Evolutionary conservation across 2,113 vertebrate species (phyloP), one percentile per base, ranked within the genome.

Genomic region (Platichthys flesus): DNA sequence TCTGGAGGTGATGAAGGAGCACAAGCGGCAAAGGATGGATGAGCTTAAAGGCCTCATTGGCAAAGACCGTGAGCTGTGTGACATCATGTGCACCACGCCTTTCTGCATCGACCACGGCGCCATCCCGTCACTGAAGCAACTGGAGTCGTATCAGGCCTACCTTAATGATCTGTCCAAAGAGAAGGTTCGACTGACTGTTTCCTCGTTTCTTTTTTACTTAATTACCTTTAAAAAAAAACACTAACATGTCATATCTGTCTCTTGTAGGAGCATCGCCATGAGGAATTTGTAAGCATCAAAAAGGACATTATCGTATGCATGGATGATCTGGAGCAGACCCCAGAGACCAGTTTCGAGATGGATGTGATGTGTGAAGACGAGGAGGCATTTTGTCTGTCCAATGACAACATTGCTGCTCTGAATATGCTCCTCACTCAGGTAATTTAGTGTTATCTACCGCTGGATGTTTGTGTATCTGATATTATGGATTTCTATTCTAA

Each of bases 341-440:
- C 97, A 0, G 96, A 98, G 69, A 96, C 93, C 0, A 97, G 95
- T 86, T 98, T 98, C 14, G 96, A 99, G 89, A 91, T 66, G 26
- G 97, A 98, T 0, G 96, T 96, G 26, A 95, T 97, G 75, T 96
- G 93, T 16, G 96, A 97, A 79, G 95, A 97, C 0, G 95, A 97
- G 73, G 97, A 96, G 0, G 92, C 93, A 0, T 98, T 98, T 83
- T 97, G 96, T 74, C 80, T 98, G 26, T 99, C 98, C 0, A 10
- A 77, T 6, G 96, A 96, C 66, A 98, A 98, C 74, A 95, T 99
- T 0, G 8, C 82, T 23, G 90, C 95, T 0, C 93, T 99, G 0
- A 96, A 96, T 68, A 86, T 88, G 0, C 88, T 98, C 37, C 94
- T 97, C 16, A 86, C 79, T 74, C 95, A 97, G 96, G 97, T 99